Percentiles rank a stretch among this genome's conserved stretches.
phyloP scores from a whole-genome alignment of 2,113 vertebrate species.

The Pongo abelii region DNA sequence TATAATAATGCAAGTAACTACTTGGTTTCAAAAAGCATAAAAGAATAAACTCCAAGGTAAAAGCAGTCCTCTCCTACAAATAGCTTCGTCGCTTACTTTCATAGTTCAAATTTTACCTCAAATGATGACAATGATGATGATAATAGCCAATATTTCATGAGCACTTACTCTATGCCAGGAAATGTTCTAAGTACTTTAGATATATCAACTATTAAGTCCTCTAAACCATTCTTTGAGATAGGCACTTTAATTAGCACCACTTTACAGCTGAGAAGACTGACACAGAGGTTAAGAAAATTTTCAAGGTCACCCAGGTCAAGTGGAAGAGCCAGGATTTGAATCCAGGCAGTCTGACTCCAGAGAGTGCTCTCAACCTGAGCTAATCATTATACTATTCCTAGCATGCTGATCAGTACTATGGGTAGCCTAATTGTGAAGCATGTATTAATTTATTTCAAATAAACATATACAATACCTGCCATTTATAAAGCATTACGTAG shows the following conservation, averaged over 20 bases:
- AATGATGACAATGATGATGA: constrained; percentile 1
- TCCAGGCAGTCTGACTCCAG: background rate
- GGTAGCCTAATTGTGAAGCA: background rate
- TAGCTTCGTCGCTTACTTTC: background rate
- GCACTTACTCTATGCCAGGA: background rate
- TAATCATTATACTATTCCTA: background rate
- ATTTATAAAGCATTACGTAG: background rate
- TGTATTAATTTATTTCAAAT: constrained; percentile 30
- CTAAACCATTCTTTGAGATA: background rate
- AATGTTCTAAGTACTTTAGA: background rate
- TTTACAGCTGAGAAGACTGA: background rate
- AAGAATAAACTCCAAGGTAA: background rate
- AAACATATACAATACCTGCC: background rate
- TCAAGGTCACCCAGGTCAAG: background rate
- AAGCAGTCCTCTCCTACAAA: background rate
- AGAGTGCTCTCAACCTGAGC: background rate
- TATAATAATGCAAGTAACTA: background rate
- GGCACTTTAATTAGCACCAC: constrained; percentile 4
- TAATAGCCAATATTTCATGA: constrained; percentile 50
- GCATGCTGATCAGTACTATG: background rate
- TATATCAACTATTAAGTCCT: background rate
- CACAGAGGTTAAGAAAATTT: constrained; percentile 31
- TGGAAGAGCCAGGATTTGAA: background rate
- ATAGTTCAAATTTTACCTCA: background rate
- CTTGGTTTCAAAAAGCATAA: background rate